phyloP scores from a whole-genome alignment of 2,113 vertebrate species.

The Chloroceryle aenea region DNA sequence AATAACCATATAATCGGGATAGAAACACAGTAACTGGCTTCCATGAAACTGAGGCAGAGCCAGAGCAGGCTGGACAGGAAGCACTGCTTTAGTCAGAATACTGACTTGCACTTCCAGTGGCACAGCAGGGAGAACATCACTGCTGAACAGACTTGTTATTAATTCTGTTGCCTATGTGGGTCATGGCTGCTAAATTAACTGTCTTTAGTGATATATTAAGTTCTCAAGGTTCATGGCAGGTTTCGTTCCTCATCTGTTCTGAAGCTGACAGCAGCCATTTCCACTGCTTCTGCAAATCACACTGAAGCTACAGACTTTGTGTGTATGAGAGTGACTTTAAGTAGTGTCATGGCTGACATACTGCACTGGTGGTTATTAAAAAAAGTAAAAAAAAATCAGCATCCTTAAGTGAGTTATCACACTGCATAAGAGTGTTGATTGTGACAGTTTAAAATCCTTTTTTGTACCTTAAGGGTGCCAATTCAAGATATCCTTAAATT shows the following conservation, averaged over 20 bases:
- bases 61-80: background rate
- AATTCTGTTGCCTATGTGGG: constrained; percentile 68
- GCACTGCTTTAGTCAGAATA: background rate
- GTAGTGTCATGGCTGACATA: background rate
- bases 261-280: constrained; percentile 61
- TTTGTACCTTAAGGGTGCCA: background rate
- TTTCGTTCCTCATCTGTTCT: constrained; percentile 59
- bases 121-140: background rate
- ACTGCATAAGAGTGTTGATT: background rate
- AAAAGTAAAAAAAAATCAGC: background rate
- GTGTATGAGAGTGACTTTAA: constrained; percentile 33
- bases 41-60: background rate
- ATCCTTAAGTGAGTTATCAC: background rate
- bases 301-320: background rate
- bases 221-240: constrained; percentile 70
- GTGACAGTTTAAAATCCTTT: background rate
- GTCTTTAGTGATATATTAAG: constrained; percentile 79
- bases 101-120: background rate
- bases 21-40: background rate
- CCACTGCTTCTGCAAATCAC: constrained; percentile 16
- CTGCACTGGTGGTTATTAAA: background rate
- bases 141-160: constrained; percentile 50
- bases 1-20: background rate
- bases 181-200: constrained; percentile 74
- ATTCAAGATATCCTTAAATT: background rate